A percentile compares a stretch with the other conserved stretches of the same genome.
phyloP scores from a whole-genome alignment of 92 coral and sea anemone genomes.

The Porites lobata region DNA sequence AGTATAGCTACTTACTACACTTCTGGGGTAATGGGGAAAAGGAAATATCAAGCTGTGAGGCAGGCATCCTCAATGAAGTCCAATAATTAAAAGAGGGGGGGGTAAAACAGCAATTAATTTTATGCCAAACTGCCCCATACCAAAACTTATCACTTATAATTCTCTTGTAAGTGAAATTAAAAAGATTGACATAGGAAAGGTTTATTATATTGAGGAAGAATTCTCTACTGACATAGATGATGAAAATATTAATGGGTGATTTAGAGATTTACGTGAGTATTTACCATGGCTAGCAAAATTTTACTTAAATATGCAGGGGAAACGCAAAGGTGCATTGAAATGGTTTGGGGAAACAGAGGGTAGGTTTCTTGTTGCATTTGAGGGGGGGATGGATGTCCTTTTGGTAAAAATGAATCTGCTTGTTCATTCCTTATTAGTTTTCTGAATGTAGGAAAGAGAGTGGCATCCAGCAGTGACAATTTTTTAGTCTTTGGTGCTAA shows the following conservation, averaged over 20 bases:
- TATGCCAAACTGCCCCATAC: neutral
- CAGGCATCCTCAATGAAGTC: conserved; percentile 58
- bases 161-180: conserved; percentile 49
- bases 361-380: conserved; percentile 74
- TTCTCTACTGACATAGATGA: conserved; percentile 49
- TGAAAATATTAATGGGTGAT: conserved; percentile 73
- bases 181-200: conserved; percentile 59
- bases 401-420: neutral
- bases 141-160: conserved; percentile 52
- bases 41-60: conserved; percentile 69
- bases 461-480: neutral
- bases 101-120: conserved; percentile 49
- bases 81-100: conserved; percentile 53
- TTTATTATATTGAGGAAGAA: conserved; percentile 45
- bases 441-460: neutral
- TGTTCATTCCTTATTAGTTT: neutral
- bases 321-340: conserved; percentile 69
- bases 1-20: conserved; percentile 76
- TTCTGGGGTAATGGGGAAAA: conserved; percentile 71
- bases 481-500: neutral
- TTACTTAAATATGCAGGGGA: conserved; percentile 51
- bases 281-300: conserved; percentile 78
- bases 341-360: conserved; percentile 89
- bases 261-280: conserved; percentile 65
- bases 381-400: neutral